phyloP scores from a whole-genome alignment of 2,888 invertebrate genomes.

The Dendrolimus pini region DNA sequence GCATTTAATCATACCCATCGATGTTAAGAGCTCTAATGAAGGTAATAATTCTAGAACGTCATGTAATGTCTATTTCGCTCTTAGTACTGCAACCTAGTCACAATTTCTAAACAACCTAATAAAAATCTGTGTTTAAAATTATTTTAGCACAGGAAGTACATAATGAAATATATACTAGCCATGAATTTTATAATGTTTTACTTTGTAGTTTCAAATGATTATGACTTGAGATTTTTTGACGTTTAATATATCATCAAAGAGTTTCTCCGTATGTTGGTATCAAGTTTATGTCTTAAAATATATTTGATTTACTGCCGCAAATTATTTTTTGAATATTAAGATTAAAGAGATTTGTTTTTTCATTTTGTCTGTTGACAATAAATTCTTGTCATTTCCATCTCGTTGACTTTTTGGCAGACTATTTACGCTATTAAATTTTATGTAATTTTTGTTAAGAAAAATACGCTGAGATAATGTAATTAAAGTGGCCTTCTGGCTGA shows the following conservation, averaged over 20 bases:
- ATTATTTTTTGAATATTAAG: not conserved
- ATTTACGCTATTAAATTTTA: too few relatives aligned
- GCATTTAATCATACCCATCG: too few relatives aligned
- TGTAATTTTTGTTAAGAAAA: too few relatives aligned
- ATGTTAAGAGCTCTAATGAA: too few relatives aligned
- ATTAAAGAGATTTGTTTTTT: not conserved
- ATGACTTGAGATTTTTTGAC: not conserved
- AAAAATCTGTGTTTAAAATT: not conserved
- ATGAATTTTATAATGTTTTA: not conserved
- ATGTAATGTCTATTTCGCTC: not conserved
- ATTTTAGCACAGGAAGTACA: not conserved
- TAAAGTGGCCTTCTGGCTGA: too few relatives aligned
- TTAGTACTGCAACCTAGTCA: not conserved
- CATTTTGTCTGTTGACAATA: too few relatives aligned
- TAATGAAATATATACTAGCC: not conserved
- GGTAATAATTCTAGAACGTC: too few relatives aligned
- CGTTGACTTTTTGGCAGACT: too few relatives aligned
- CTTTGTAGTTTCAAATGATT: not conserved
- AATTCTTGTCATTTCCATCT: too few relatives aligned
- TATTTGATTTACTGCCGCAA: not conserved
- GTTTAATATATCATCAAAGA: not conserved
- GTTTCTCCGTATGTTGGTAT: not conserved
- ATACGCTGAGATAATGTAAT: too few relatives aligned
- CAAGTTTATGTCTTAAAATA: not conserved
- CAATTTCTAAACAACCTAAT: not conserved